Evolutionary conservation across 2,113 vertebrate genomes (phyloP), one percentile per base, ranked within the genome.

Genomic region (Paedocypris sp.): DNA sequence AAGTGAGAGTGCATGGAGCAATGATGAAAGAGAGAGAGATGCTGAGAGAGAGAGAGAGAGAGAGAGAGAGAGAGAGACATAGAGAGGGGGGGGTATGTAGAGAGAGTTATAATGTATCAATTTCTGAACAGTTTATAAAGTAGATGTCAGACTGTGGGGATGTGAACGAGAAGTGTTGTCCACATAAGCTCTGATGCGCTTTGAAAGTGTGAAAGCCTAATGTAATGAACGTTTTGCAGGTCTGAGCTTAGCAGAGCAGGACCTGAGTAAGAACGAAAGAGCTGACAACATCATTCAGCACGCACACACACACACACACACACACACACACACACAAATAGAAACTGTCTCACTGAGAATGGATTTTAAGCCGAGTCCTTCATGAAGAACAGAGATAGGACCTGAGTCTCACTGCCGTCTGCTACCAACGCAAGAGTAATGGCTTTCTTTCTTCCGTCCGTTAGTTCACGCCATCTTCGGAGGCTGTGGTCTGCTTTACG

Each of bases 401-500:
- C 23, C 7, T 8, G 6, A 4, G 49, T 9, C 16, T 33, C 28
- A 35, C 18, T 35, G 2, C 12, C 23, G 12, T 10, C 16, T 13
- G n/a, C 10, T 18, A 20, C n/a, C n/a, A n/a, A n/a, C n/a, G n/a
- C n/a, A n/a, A n/a, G n/a, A n/a, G n/a, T n/a, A n/a, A n/a, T n/a
- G n/a, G n/a, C n/a, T n/a, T n/a, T n/a, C n/a, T n/a, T n/a, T n/a
- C n/a, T n/a, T n/a, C n/a, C n/a, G n/a, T n/a, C n/a, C n/a, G n/a
- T n/a, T n/a, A n/a, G n/a, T n/a, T n/a, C n/a, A n/a, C n/a, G n/a
- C n/a, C n/a, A n/a, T n/a, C n/a, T n/a, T n/a, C 16, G 19, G 62
- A 33, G 62, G 56, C 57, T 70, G 68, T 70, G 68, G 68, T 70
- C 68, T 57, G 57, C 53, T 11, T 70, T 70, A 66, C 66, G 62